Evolutionary conservation across 2,113 vertebrate species (phyloP), one percentile per base, ranked within the genome.

Genomic region (Brachypteracias leptosomus): DNA sequence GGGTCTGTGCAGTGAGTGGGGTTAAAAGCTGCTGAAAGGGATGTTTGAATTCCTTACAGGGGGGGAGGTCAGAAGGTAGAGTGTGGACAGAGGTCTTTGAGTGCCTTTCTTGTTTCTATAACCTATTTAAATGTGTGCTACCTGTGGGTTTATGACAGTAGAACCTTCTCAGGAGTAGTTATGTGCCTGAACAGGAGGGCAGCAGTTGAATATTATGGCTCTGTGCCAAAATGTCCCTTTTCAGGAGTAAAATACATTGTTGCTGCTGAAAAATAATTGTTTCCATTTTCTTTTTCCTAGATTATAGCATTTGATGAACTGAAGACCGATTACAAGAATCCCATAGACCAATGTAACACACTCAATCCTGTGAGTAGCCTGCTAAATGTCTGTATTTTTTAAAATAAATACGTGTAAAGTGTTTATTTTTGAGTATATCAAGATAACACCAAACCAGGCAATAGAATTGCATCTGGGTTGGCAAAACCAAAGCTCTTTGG

Each of bases 291-390:
- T 98, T 90, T 81, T 26, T 83, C 91, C 58, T 97, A 99, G 99
- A 99, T 99, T 96, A 99, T 99, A 95, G 99, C 99, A 33, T 99
- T 99, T 63, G 99, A 99, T 98, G 99, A 99, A 92, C 97, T 99
- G 98, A 99, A 99, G 98, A 99, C 99, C 0, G 99, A 99, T 95
- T 99, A 99, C 98, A 99, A 99, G 98, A 99, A 99, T 94, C 99
- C 99, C 90, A 99, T 99, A 98, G 99, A 99, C 98, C 99, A 99
- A 74, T 99, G 99, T 98, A 99, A 99, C 97, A 99, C 99, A 44
- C 98, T 99, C 97, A 99, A 99, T 97, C 99, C 99, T 96, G 99
- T 99, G 98, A 99, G 99, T 99, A 88, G 73, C 71, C 19, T 13
- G 28, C 33, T 44, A 25, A 59, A 55, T 28, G 1, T 29, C 79